Percentiles rank a stretch among this genome's conserved stretches.
Conservation (phyloP, 30 jellyfish, hydroid and myxozoan species). For the Aurelia sp. region DNA sequence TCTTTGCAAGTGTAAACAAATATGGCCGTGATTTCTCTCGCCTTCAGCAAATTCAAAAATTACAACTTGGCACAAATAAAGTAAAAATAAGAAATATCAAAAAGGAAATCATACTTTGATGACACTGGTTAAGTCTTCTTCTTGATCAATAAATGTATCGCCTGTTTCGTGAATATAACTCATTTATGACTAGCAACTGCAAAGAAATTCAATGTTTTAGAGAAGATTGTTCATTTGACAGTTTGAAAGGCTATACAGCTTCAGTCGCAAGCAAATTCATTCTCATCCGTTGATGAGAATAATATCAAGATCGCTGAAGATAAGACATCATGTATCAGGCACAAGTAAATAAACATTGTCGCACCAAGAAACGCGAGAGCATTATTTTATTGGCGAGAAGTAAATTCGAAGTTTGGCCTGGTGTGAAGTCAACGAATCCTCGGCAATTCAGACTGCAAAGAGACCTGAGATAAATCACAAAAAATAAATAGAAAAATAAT, state of each 20-base stretch:
- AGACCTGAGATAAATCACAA: background rate
- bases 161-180: conserved; percentile 29
- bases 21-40: conserved; percentile 1
- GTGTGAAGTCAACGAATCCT: too few relatives aligned
- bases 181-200: conserved; percentile 64
- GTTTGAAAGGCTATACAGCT: too few relatives aligned
- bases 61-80: background rate
- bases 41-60: background rate
- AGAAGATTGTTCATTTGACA: too few relatives aligned
- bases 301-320: too few relatives aligned
- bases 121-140: conserved; percentile 43
- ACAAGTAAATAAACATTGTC: too few relatives aligned
- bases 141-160: conserved; percentile 13
- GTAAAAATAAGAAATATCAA: background rate
- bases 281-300: too few relatives aligned
- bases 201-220: background rate
- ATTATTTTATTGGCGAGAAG: too few relatives aligned
- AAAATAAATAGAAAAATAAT: background rate
- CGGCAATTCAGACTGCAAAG: too few relatives aligned
- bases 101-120: conserved; percentile 36
- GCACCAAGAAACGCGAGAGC: too few relatives aligned
- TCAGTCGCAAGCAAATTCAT: too few relatives aligned
- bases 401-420: too few relatives aligned
- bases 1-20: conserved; percentile 7
- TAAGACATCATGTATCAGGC: too few relatives aligned